Conservation (phyloP, 1,140 invertebrate species). For the Caenorhabditis remanei region DNA sequence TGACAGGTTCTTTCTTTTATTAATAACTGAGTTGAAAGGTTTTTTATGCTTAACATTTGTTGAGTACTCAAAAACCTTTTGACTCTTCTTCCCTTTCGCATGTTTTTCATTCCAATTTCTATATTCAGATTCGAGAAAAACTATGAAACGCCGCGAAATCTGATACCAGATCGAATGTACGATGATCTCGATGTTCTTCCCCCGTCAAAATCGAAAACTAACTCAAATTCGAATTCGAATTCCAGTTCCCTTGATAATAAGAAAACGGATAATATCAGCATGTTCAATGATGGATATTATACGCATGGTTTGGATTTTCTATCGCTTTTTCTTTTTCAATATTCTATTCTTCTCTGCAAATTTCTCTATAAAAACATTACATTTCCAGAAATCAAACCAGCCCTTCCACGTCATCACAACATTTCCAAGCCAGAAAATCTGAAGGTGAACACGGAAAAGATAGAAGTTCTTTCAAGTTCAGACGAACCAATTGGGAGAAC, state of each 20-base stretch:
- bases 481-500: slow-evolving; percentile 29
- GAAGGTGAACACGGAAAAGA: slow-evolving; percentile 53
- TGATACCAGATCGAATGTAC: slow-evolving; percentile 36
- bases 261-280: slow-evolving; percentile 38
- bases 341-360: not conserved
- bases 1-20: slow-evolving; percentile 10
- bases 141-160: not conserved
- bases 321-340: slow-evolving; percentile 8
- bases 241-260: slow-evolving; percentile 47
- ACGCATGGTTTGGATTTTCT: slow-evolving; percentile 55
- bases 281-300: slow-evolving; percentile 58
- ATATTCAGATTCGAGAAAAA: slow-evolving; percentile 12
- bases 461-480: not conserved
- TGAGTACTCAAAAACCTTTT: too few species aligned
- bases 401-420: slow-evolving; percentile 21
- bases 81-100: not conserved
- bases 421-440: slow-evolving; percentile 45
- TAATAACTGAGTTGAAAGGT: not conserved
- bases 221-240: slow-evolving; percentile 9
- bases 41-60: too few species aligned
- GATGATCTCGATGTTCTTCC: slow-evolving; percentile 42
- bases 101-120: not conserved
- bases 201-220: not conserved
- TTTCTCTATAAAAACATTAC: not conserved
- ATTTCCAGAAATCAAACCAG: slow-evolving; percentile 34